These are phyloP conservation scores for Smittia aterrima DNA, from an alignment of 2,888 invertebrate species.

Conservation along the genomic window DNA sequence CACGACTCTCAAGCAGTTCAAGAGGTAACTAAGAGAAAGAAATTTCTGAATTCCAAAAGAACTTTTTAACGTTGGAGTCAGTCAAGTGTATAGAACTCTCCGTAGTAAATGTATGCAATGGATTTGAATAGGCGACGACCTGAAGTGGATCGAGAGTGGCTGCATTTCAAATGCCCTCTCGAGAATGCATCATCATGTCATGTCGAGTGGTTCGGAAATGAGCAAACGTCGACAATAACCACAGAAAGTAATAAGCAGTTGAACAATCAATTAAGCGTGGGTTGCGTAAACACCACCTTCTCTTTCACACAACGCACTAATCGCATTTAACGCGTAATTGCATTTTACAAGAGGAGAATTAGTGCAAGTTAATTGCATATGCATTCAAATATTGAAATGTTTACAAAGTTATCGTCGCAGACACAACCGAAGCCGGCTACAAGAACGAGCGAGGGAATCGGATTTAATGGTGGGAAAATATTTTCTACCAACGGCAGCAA, in stretches of 20 bases:
- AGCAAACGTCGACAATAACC: neutral
- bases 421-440: neutral
- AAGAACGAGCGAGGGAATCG: neutral
- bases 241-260: neutral
- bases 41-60: neutral
- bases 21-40: neutral
- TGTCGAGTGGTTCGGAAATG: neutral
- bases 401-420: neutral
- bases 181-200: slow-evolving; percentile 1
- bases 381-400: slow-evolving; percentile 22
- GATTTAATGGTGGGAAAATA: slow-evolving; percentile 33
- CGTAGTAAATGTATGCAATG: neutral
- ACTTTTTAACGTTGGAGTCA: neutral
- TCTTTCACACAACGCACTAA: neutral
- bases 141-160: slow-evolving; percentile 10
- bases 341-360: slow-evolving; percentile 19
- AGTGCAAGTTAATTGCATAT: slow-evolving; percentile 21
- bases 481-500: slow-evolving; percentile 12
- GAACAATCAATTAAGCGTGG: slow-evolving; percentile 26
- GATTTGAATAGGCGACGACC: too few species aligned
- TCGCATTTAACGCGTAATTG: slow-evolving; percentile 29
- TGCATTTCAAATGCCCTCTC: slow-evolving; percentile 2
- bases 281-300: neutral
- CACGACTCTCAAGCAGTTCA: slow-evolving; percentile 1
- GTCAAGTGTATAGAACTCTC: neutral